phyloP scores from a whole-genome alignment of 2,888 invertebrate species.

The Polydrusus tereticollis region DNA sequence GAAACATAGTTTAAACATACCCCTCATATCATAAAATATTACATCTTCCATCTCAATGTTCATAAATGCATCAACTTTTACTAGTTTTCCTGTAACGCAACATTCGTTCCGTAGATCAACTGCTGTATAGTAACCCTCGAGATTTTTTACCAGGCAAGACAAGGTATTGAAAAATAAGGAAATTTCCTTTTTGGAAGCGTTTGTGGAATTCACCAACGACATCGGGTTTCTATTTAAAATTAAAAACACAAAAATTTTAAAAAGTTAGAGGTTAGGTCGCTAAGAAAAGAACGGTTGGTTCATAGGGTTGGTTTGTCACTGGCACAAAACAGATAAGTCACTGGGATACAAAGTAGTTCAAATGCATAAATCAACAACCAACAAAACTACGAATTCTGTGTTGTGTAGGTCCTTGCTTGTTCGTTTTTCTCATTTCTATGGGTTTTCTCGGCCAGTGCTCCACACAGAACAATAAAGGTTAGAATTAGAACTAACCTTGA shows the following conservation, averaged over 20 bases:
- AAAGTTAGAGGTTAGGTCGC: background rate
- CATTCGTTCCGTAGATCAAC: constrained; percentile 78
- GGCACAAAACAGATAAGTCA: no score
- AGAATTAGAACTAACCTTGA: no score
- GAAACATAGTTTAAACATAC: no score
- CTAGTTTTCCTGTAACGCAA: constrained; percentile 73
- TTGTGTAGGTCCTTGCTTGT: no score
- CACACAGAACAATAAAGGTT: no score
- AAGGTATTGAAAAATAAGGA: constrained; percentile 70
- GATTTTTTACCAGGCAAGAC: constrained; percentile 73
- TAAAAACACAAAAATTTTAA: background rate
- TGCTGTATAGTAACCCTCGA: constrained; percentile 73
- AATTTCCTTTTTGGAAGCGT: constrained; percentile 49
- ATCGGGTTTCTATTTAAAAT: background rate
- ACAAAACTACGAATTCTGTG: no score
- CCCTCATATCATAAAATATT: constrained; percentile 74
- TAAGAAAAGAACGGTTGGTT: no score
- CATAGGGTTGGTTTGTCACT: no score
- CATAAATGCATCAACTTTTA: constrained; percentile 78
- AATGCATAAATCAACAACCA: no score
- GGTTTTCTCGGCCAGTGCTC: no score
- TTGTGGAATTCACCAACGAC: constrained; percentile 17
- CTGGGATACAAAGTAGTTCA: no score
- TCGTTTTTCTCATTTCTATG: no score
- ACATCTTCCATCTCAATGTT: constrained; percentile 76